Conservation (phyloP, 1,140 invertebrate species). For the Bombyx mandarina region DNA sequence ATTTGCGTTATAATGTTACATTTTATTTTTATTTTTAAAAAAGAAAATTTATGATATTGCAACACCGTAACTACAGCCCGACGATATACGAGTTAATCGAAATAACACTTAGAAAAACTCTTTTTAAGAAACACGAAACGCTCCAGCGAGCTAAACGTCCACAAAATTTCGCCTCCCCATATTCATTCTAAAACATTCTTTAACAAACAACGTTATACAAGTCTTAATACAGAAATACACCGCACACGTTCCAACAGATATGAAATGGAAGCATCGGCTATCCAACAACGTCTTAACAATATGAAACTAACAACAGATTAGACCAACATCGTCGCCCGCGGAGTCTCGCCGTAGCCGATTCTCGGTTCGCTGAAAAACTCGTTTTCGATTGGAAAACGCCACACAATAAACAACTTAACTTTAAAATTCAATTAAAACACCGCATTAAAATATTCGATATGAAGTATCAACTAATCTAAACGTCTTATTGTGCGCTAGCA, state of each 20-base stretch:
- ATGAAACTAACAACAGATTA: constrained; percentile 28
- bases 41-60: neutral
- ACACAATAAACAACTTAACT: constrained; percentile 27
- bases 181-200: constrained; percentile 28
- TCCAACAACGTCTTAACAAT: constrained; percentile 39
- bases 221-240: constrained; percentile 38
- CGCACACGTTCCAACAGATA: constrained; percentile 9
- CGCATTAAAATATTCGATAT: constrained; percentile 56
- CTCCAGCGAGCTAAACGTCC: no score
- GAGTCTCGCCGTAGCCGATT: neutral
- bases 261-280: constrained; percentile 5
- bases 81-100: neutral
- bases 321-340: constrained; percentile 1
- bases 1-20: no score
- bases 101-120: neutral
- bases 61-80: neutral
- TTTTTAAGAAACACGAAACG: no score
- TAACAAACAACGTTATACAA: constrained; percentile 54
- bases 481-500: constrained; percentile 55
- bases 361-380: neutral
- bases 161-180: no score
- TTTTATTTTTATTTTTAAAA: no score
- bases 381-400: constrained; percentile 38
- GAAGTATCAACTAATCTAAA: constrained; percentile 52
- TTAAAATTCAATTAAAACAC: constrained; percentile 28